A percentile compares a stretch with the other conserved stretches of the same genome.
Conservation (phyloP, 2,113 vertebrate genomes). For the Calcarius ornatus region DNA sequence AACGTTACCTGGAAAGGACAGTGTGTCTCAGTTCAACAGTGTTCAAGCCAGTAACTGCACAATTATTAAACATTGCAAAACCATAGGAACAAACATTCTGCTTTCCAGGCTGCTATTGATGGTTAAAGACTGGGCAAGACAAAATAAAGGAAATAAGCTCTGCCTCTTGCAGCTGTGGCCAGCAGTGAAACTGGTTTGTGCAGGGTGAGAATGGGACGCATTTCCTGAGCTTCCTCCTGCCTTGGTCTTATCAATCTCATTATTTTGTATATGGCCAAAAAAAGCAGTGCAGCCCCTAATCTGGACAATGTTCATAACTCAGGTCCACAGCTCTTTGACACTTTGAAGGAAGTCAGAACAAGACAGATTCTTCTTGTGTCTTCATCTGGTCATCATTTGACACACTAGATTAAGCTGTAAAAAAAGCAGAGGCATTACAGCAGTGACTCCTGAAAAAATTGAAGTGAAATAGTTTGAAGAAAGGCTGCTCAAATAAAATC, state of each 20-base stretch:
- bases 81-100: neutral
- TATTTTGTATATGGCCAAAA: neutral
- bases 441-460: neutral
- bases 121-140: neutral
- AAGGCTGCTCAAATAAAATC: neutral
- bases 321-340: neutral
- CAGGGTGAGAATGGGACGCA: neutral
- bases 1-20: constrained; percentile 86
- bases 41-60: neutral
- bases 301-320: neutral
- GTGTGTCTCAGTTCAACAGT: neutral
- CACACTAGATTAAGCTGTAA: neutral
- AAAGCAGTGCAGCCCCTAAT: neutral
- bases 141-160: neutral
- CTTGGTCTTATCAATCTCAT: neutral
- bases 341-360: neutral
- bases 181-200: neutral
- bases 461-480: neutral
- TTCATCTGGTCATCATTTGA: neutral
- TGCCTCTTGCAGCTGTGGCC: neutral
- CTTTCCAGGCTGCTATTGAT: neutral
- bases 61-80: neutral
- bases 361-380: neutral
- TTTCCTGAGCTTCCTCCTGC: neutral
- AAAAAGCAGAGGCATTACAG: neutral